A percentile compares a stretch with the other conserved stretches of the same genome.
phyloP scores from a whole-genome alignment of 2,888 invertebrate genomes.

The Protodeltote pygarga region DNA sequence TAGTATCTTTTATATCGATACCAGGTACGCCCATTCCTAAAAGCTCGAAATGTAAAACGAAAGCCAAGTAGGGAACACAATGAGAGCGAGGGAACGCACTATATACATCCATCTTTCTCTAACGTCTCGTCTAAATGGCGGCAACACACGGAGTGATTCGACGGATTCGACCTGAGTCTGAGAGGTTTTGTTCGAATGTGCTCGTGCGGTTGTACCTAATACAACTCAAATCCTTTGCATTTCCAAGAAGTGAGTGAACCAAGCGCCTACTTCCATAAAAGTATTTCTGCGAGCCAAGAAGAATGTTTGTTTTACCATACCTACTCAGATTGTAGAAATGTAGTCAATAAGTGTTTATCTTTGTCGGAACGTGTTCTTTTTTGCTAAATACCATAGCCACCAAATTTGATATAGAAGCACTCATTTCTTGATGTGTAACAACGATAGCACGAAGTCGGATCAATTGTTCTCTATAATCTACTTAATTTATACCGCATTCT shows the following conservation, averaged over 20 bases:
- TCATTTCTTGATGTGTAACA: too few species aligned
- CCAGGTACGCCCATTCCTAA: constrained; percentile 56
- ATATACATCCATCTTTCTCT: constrained; percentile 56
- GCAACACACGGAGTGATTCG: constrained; percentile 57
- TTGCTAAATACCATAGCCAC: too few species aligned
- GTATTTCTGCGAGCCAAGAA: constrained; percentile 24
- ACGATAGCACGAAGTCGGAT: too few species aligned
- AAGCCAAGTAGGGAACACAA: constrained; percentile 84
- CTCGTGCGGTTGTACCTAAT: constrained; percentile 35
- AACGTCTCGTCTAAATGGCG: constrained; percentile 70
- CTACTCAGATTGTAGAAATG: constrained; percentile 2
- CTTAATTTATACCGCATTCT: too few species aligned
- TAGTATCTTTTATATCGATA: constrained; percentile 46
- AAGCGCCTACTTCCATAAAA: constrained; percentile 30
- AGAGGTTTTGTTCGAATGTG: constrained; percentile 36
- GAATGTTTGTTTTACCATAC: constrained; percentile 16
- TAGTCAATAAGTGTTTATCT: constrained; percentile 8
- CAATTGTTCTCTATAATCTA: too few species aligned
- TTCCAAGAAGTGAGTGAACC: constrained; percentile 37
- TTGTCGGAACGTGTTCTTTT: constrained; percentile 1
- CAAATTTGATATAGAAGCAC: too few species aligned
- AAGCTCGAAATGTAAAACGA: constrained; percentile 80
- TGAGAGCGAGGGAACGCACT: constrained; percentile 69
- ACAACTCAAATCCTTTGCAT: constrained; percentile 28
- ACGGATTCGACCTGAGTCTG: constrained; percentile 43